phyloP scores from a whole-genome alignment of 2,797 vertebrate genomes.

The Ptychobarbus kaznakovi region DNA sequence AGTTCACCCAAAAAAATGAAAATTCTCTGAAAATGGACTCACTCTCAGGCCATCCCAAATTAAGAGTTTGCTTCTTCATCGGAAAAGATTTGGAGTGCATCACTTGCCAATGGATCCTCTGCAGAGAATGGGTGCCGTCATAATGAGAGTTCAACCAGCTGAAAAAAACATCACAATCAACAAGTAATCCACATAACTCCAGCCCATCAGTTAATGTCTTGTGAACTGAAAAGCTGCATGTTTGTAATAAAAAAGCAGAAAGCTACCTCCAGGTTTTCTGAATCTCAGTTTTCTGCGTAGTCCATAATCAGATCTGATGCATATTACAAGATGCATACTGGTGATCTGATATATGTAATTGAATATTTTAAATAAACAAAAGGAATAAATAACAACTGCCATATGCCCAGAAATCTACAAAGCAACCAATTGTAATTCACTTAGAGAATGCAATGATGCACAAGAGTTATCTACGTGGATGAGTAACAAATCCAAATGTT shows the following conservation, averaged over 20 bases:
- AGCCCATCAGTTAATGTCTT: too few relatives aligned
- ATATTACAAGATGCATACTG: neutral
- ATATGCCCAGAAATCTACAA: neutral
- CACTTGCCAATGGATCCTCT: neutral
- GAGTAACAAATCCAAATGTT: conserved; percentile 61
- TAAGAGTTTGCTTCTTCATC: neutral
- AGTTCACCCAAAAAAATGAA: neutral
- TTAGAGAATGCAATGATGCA: neutral
- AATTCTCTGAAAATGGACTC: neutral
- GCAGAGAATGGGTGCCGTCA: neutral
- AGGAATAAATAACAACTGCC: neutral
- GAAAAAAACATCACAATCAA: too few relatives aligned
- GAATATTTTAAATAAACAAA: neutral
- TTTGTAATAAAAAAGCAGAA: neutral
- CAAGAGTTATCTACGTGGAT: conserved; percentile 50
- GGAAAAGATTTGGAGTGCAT: neutral
- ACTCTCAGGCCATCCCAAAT: neutral
- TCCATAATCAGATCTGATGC: neutral
- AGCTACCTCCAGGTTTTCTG: neutral
- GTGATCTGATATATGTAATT: neutral
- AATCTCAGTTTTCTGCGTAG: neutral
- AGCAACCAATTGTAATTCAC: neutral
- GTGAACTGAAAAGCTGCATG: too few relatives aligned
- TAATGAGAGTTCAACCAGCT: too few relatives aligned
- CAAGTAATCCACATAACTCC: too few relatives aligned